Base-by-base conservation (phyloP, 2,888 invertebrate genomes). In the Lepidonotus clava region DNA sequence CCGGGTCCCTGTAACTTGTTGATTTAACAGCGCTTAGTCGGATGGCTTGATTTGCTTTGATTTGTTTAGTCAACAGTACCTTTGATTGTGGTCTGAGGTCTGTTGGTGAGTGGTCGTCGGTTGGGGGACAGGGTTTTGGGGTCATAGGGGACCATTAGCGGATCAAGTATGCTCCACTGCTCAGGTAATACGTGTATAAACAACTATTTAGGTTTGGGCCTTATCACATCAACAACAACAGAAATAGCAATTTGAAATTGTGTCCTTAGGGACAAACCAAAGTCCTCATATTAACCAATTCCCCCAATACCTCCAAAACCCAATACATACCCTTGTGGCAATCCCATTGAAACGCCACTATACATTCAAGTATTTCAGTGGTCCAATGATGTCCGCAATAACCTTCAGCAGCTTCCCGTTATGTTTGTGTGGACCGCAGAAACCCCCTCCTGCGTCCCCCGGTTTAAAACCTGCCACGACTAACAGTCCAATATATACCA, bases 41-140 rank as follows among this genome's bases (percentile, higher is more conserved):
- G 71, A 18, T 5, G n/a, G 36, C 38, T 71, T 71, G 71, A 71
- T 71, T 71, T 71, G 38, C 21, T 71, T 71, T 71, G 71, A 71
- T 71, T 71, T 71, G 36, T 71, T 71, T 71, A 34, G 71, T 38
- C 34, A 71, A 71, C 36, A 71, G 46, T 8, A 18, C 36, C 71
- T 71, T 71, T 71, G 34, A 38, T 66, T 14, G 18, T 32, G 5
- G 1, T 24, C 28, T 24, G 66, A 66, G 32, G 66, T 24, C 11
- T 24, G 66, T 1, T 5, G 1, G 6, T 24, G 8, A 0, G 71
- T 71, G 71, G 71, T 2, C 36, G 24, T 11, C 1, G 34, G 36
- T 21, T 0, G 34, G n/a, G 71, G 4, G 67, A 34, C 6, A 6
- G 8, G 28, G n/a, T n/a, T n/a, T 6, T 8, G 67, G 34, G 71